Evolutionary conservation across 2,113 vertebrate species (phyloP).

Genomic region (Neolamprologus sp.): DNA sequence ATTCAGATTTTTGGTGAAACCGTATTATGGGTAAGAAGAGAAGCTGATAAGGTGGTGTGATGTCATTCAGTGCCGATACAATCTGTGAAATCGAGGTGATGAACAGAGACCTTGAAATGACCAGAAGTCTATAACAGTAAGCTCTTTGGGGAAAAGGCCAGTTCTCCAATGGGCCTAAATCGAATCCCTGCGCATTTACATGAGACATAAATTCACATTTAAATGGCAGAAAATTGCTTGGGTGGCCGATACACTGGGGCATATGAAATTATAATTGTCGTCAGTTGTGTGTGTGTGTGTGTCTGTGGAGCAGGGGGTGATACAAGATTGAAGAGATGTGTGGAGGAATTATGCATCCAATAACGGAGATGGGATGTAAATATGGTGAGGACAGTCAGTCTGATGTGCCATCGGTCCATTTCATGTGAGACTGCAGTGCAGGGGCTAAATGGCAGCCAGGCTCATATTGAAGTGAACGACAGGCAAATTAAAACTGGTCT

Average conservation of each 20-base stretch:
- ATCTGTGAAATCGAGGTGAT: conserved; percentile 22
- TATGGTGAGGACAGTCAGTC: conserved; percentile 15
- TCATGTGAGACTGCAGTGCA: conserved; percentile 28
- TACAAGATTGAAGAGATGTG: conserved; percentile 24
- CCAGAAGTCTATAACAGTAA: conserved; percentile 45
- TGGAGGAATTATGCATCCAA: conserved; percentile 51
- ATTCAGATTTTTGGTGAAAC: background rate
- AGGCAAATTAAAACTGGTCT: conserved; percentile 35
- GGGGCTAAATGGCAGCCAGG: conserved; percentile 47
- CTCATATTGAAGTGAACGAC: background rate
- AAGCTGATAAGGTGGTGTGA: background rate
- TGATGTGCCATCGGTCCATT: conserved; percentile 41
- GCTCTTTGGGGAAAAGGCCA: conserved; percentile 75
- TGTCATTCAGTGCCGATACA: background rate
- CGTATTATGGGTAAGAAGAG: background rate
- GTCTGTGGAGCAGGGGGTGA: background rate
- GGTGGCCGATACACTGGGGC: conserved; percentile 53
- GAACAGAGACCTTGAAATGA: conserved; percentile 33
- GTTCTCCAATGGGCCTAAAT: conserved; percentile 68
- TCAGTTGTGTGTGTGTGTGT: conserved; percentile 24
- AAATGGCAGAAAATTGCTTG: conserved; percentile 64
- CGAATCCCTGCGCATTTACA: conserved; percentile 71
- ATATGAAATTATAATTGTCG: conserved; percentile 66
- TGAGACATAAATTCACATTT: conserved; percentile 71
- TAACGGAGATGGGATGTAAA: conserved; percentile 48